phyloP scores from a whole-genome alignment of 2,113 vertebrate species.

The Prunella himalayana region DNA sequence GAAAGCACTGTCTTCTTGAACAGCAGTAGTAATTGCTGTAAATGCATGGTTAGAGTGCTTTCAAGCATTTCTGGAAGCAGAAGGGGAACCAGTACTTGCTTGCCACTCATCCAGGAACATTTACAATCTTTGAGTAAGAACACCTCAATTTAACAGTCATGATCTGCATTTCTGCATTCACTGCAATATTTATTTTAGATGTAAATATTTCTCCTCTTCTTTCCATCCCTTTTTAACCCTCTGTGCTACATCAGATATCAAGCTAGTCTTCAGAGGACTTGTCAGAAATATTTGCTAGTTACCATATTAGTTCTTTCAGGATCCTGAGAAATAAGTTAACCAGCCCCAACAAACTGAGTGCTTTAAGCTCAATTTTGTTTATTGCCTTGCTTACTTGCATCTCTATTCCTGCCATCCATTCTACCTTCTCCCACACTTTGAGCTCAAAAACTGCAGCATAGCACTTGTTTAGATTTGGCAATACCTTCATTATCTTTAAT shows the following conservation, averaged over 20 bases:
- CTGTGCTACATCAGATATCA: background rate
- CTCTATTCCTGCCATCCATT: background rate
- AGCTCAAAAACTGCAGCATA: background rate
- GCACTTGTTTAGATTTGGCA: background rate
- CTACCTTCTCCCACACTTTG: background rate
- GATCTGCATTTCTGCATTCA: background rate
- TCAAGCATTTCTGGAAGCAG: background rate
- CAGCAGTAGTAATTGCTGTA: background rate
- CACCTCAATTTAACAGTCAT: background rate
- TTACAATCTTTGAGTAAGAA: background rate
- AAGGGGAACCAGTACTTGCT: background rate
- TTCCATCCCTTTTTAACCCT: background rate
- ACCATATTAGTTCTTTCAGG: background rate
- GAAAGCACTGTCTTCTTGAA: background rate
- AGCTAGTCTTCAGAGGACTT: background rate
- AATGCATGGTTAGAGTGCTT: background rate
- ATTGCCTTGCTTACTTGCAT: background rate
- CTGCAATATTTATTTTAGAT: background rate
- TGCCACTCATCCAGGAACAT: background rate
- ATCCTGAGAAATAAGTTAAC: background rate
- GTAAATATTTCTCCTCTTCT: background rate
- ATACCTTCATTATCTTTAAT: background rate
- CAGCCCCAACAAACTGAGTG: background rate
- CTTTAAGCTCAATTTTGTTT: background rate
- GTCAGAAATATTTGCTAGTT: background rate